Base-by-base conservation (phyloP, 2,888 invertebrate genomes). In the Cynaeus angustus region DNA sequence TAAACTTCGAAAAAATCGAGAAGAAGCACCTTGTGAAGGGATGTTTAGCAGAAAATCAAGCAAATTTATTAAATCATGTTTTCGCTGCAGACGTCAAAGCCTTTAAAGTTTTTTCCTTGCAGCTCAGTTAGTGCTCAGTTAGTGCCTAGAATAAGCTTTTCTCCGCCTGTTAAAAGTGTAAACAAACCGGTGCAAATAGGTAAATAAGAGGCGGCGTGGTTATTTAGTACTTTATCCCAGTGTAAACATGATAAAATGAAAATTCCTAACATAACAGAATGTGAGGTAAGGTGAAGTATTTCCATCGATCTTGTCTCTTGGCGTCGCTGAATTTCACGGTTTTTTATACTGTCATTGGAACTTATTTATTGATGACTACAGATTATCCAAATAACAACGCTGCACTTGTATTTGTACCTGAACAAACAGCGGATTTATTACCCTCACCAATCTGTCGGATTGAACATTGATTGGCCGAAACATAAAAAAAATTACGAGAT, bases 161-260 rank as follows among this genome's bases (percentile, higher is more conserved):
- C 43, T 14, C 43, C n/a, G 55, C 16, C n/a, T 21, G 58, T 43
- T 58, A 58, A 58, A 61, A 61, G 48, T 37, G 61, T 48, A 61
- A 61, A 61, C 61, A 61, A 16, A 30, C 16, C 48, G 48, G 46
- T 61, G 48, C 46, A 33, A 58, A 48, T 41, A 14, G 48, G 61
- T 61, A 61, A 61, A 61, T 61, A 61, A 30, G 30, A 61, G 33
- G 33, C 61, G 12, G 61, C 61, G 37, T 14, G 61, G 46, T 61
- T 41, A 61, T 61, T 48, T 48, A 41, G 16, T 48, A 16, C 61
- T 61, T 46, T 46, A 48, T 41, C 33, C 33, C 7, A 45, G 46
- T 46, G 61, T 46, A 61, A 61, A 61, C 61, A 61, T 61, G 48
- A 61, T 37, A 61, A 46, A 61, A 61, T 61, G 61, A 61, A 61